A percentile compares a stretch with the other conserved stretches of the same genome.
phyloP scores from a whole-genome alignment of 2,888 invertebrate species.

The Lapara coniferarum region DNA sequence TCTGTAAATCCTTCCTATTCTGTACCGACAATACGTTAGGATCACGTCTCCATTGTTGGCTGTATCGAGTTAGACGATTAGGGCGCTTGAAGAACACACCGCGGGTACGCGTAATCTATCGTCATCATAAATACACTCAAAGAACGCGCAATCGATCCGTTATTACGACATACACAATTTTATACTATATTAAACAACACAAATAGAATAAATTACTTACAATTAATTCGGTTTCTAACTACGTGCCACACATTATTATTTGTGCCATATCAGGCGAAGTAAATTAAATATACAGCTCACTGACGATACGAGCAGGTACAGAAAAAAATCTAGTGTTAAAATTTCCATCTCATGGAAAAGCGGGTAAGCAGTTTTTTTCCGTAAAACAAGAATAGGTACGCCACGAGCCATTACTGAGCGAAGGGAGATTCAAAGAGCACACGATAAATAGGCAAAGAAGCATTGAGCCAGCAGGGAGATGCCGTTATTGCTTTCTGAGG shows the following conservation, averaged over 20 bases:
- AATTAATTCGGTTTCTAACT: background rate
- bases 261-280: background rate
- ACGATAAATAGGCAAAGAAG: slow-evolving; percentile 57
- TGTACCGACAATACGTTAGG: slow-evolving; percentile 68
- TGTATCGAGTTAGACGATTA: slow-evolving; percentile 73
- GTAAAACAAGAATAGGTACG: slow-evolving; percentile 44
- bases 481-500: slow-evolving; percentile 52
- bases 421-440: slow-evolving; percentile 46
- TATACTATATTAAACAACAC: background rate
- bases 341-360: slow-evolving; percentile 38
- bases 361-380: slow-evolving; percentile 34
- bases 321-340: slow-evolving; percentile 21
- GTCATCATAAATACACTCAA: slow-evolving; percentile 47
- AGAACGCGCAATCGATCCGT: slow-evolving; percentile 28
- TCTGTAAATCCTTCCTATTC: slow-evolving; percentile 75
- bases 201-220: background rate
- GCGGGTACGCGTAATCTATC: slow-evolving; percentile 51
- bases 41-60: slow-evolving; percentile 68
- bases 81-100: slow-evolving; percentile 64
- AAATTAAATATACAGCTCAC: slow-evolving; percentile 5
- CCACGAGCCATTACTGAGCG: slow-evolving; percentile 39
- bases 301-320: slow-evolving; percentile 2
- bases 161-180: slow-evolving; percentile 10
- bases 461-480: slow-evolving; percentile 44
- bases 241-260: background rate